phyloP scores from a whole-genome alignment of 2,888 invertebrate species.

The Gandaritis pyraliata region DNA sequence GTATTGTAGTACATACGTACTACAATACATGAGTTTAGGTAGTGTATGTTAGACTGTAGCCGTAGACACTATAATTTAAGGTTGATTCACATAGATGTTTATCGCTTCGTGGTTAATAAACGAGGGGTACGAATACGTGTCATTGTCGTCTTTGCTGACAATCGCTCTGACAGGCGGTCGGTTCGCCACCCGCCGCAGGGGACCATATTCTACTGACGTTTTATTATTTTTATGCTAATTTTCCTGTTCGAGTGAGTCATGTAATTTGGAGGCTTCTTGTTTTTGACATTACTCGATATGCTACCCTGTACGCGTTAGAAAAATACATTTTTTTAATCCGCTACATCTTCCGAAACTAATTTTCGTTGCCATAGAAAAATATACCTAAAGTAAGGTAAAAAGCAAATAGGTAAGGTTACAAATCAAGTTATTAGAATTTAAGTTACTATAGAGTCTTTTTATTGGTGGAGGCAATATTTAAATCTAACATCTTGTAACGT shows the following conservation, averaged over 20 bases:
- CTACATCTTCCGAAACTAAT: no score
- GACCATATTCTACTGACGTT: conserved; percentile 65
- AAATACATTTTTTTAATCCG: neutral
- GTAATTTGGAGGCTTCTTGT: conserved; percentile 54
- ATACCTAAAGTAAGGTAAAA: no score
- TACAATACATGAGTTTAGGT: neutral
- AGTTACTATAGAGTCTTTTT: no score
- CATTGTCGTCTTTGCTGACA: conserved; percentile 56
- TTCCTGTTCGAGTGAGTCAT: conserved; percentile 58
- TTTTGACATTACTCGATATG: conserved; percentile 32
- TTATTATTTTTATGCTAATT: conserved; percentile 80
- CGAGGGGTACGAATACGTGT: conserved; percentile 46
- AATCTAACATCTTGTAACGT: conserved; percentile 37
- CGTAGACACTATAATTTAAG: conserved; percentile 27
- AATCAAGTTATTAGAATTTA: no score
- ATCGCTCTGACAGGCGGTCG: conserved; percentile 67
- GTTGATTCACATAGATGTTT: conserved; percentile 38
- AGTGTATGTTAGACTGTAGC: neutral
- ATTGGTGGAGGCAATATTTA: no score
- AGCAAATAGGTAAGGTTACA: no score
- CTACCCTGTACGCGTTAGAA: conserved; percentile 11
- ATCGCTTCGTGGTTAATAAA: conserved; percentile 44
- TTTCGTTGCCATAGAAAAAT: no score
- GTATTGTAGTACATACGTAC: neutral
- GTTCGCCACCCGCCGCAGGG: conserved; percentile 55